Conservation (phyloP, 92 coral and sea anemone species). For the Epizoanthus fatuus region DNA sequence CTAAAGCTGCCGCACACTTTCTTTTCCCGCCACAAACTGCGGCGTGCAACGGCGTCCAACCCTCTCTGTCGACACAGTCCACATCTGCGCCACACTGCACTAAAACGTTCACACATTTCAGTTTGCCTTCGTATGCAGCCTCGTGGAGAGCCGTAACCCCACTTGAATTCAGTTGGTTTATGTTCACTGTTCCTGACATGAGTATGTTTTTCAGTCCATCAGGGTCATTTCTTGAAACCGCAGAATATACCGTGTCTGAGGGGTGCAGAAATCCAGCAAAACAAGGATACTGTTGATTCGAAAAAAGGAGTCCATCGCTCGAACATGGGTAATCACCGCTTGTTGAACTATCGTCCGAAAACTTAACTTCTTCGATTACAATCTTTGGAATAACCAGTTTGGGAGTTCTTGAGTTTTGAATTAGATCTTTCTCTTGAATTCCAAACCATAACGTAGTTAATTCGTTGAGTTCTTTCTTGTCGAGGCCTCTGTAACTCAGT, state of each 20-base stretch:
- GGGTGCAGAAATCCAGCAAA: constrained; percentile 80
- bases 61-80: constrained; percentile 76
- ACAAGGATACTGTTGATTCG: constrained; percentile 18
- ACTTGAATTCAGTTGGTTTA: constrained; percentile 80
- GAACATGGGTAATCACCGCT: constrained; percentile 7
- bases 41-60: constrained; percentile 94
- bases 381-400: constrained; percentile 64
- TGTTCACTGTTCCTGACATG: constrained; percentile 88
- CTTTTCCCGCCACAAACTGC: constrained; percentile 90
- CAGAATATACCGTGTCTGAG: constrained; percentile 79
- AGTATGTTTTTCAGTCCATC: constrained; percentile 79
- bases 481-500: constrained; percentile 50
- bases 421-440: constrained; percentile 1
- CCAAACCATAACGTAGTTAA: constrained; percentile 28
- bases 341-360: constrained; percentile 45
- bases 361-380: constrained; percentile 66
- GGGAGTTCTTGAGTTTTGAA: constrained; percentile 17
- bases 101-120: constrained; percentile 71
- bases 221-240: constrained; percentile 87
- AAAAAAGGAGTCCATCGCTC: constrained; percentile 8
- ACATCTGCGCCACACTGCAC: constrained; percentile 90
- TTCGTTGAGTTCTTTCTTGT: constrained; percentile 23
- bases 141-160: constrained; percentile 93
- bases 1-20: constrained; percentile 74
- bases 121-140: constrained; percentile 90